These are phyloP conservation scores for Hybos culiciformis DNA, from an alignment of 2,888 invertebrate genomes.

Conservation along the genomic window DNA sequence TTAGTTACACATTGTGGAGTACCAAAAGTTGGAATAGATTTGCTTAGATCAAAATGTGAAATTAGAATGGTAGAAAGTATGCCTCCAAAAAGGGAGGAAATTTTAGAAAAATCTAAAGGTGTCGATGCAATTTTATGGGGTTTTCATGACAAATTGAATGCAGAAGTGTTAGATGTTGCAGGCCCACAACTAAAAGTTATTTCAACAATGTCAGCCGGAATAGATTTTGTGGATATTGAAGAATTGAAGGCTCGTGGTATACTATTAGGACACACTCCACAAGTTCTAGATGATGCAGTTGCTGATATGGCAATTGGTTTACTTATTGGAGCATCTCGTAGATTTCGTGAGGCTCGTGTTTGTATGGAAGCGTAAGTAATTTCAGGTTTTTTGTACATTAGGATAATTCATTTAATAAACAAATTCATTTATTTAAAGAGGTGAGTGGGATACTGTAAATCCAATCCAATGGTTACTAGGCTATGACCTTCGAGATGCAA, in stretches of 20 bases:
- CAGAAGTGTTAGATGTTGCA: slow-evolving; percentile 28
- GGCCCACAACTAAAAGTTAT: slow-evolving; percentile 58
- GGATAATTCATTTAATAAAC: no score
- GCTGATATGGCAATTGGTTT: slow-evolving; percentile 73
- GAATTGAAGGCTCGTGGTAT: slow-evolving; percentile 59
- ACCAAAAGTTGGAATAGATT: slow-evolving; percentile 47
- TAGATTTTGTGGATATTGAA: slow-evolving; percentile 64
- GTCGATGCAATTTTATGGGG: slow-evolving; percentile 32
- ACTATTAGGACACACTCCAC: slow-evolving; percentile 66
- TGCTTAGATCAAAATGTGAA: slow-evolving; percentile 37
- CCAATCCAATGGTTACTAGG: slow-evolving; percentile 71
- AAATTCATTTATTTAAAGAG: not conserved
- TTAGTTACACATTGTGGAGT: slow-evolving; percentile 57
- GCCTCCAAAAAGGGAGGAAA: slow-evolving; percentile 25
- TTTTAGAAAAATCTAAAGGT: slow-evolving; percentile 28
- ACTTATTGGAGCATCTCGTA: slow-evolving; percentile 58
- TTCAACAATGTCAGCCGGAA: slow-evolving; percentile 74
- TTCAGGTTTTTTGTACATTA: no score
- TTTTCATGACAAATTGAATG: slow-evolving; percentile 24
- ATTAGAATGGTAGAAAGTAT: slow-evolving; percentile 23
- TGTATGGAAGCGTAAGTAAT: slow-evolving; percentile 43
- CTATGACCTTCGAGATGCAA: slow-evolving; percentile 58
- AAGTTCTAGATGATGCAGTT: slow-evolving; percentile 58
- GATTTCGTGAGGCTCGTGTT: slow-evolving; percentile 68
- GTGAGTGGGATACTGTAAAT: not conserved